Conservation (phyloP, 2,797 vertebrate genomes). For the Acanthis flammea region DNA sequence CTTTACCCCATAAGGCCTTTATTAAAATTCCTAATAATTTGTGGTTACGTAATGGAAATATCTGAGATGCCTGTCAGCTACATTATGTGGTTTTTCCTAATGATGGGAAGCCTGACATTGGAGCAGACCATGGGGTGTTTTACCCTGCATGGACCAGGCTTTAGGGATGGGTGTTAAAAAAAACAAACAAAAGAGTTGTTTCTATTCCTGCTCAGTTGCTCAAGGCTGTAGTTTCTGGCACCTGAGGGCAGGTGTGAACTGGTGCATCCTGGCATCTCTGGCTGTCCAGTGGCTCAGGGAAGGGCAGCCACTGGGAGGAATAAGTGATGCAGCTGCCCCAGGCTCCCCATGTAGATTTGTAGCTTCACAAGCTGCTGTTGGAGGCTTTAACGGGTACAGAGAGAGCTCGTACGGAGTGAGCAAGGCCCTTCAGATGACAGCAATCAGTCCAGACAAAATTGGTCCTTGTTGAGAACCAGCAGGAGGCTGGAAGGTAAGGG, state of each 20-base stretch:
- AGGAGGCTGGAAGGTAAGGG: not conserved
- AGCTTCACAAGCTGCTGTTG: not conserved
- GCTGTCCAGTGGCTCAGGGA: not conserved
- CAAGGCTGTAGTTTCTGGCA: not conserved
- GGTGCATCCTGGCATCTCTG: not conserved
- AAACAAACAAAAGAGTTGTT: not conserved
- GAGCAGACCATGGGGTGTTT: not conserved
- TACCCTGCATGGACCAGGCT: not conserved
- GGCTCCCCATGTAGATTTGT: not conserved
- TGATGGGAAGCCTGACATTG: accelerated
- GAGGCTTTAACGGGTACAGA: not conserved
- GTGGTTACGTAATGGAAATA: not conserved
- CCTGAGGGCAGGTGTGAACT: not conserved
- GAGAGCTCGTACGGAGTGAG: not conserved
- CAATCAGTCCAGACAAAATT: not conserved
- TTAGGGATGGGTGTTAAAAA: not conserved
- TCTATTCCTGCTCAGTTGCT: not conserved
- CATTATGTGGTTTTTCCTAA: not conserved
- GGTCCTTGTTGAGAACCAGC: not conserved
- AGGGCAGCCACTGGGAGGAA: not conserved
- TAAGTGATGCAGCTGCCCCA: not conserved
- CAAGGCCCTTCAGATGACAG: accelerated
- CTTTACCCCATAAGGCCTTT: not conserved
- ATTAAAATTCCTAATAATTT: not conserved
- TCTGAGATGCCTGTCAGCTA: not conserved